Evolutionary conservation across 2,113 vertebrate species (phyloP).

Genomic region (Ictalurus punctatus): DNA sequence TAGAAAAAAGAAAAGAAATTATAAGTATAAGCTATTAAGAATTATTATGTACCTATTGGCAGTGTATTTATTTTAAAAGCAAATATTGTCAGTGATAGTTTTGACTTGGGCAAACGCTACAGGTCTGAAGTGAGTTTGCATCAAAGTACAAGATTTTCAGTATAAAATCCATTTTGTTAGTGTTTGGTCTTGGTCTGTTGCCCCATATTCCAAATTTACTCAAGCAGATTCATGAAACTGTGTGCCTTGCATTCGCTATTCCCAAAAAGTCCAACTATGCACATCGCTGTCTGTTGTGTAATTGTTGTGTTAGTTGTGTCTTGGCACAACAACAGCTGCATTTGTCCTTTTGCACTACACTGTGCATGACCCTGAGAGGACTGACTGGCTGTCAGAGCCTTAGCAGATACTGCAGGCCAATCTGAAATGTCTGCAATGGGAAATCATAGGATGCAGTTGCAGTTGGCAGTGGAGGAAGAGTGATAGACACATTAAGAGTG

Average conservation of each 20-base stretch:
- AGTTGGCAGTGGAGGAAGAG: slow-evolving; percentile 30
- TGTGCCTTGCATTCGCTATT: not conserved
- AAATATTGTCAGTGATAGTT: not conserved
- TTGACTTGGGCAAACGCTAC: not conserved
- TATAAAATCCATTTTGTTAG: not conserved
- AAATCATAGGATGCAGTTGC: slow-evolving; percentile 39
- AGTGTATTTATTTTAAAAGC: slow-evolving; percentile 21
- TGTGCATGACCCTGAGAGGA: slow-evolving; percentile 14
- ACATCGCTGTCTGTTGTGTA: not conserved
- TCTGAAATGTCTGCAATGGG: slow-evolving; percentile 36
- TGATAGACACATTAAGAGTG: slow-evolving; percentile 39
- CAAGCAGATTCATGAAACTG: not conserved
- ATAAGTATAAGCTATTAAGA: slow-evolving; percentile 20
- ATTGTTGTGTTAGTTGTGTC: slow-evolving; percentile 10
- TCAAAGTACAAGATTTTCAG: slow-evolving; percentile 17
- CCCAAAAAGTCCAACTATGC: not conserved
- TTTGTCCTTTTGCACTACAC: slow-evolving; percentile 1
- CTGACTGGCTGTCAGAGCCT: slow-evolving; percentile 16
- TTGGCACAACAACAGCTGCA: not conserved
- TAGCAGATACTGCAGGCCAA: slow-evolving; percentile 4
- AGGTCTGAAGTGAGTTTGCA: not conserved
- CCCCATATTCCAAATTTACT: too few relatives aligned
- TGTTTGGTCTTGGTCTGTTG: too few relatives aligned
- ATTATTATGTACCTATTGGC: slow-evolving; percentile 23
- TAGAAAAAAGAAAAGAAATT: slow-evolving; percentile 33